Base-by-base conservation (phyloP, 2,888 invertebrate species). In the Tubulanus polymorphus region DNA sequence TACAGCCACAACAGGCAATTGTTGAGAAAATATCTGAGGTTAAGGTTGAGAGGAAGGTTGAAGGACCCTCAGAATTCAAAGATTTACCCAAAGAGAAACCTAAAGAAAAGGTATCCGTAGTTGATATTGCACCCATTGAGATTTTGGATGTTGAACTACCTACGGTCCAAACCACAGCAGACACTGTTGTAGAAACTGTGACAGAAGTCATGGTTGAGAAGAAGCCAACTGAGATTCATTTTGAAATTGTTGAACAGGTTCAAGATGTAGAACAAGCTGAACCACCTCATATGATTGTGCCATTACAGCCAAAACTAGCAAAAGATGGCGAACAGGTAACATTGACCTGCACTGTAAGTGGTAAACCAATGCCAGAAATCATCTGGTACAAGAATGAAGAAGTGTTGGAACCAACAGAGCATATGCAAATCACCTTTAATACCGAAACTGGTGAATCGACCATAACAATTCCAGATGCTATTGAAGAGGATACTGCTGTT, bases 401-500 rank as follows among this genome's bases (percentile, higher is more conserved):
- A 23, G 66, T 67, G 49, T 64, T 73, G 10, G 56, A 55, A 25
- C 64, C 72, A 27, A 70, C 69, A 27, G 61, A 69, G 37, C 70
- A 76, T 63, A 63, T 72, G 60, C 56, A 65, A 51, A 59, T 66
- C 23, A 58, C 56, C 20, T 74, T 67, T 65, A 72, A 73, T 47
- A 59, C 61, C n/a, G 65, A 68, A 20, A 72, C 71, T 20, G 78
- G 78, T n/a, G 63, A 69, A 20, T 73, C 74, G 37, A 93, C 94
- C 3, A 83, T 99, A 50, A 95, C 96, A 80, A 86, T 99, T 50
- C 83, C 96, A n/a, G 93, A 95, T 69, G 93, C 96, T 8, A 96
- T 96, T 79, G 93, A 97, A 18, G 90, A 90, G 69, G 99, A 99
- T 81, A 93, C 93, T 2, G 97, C 96, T 20, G 91, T 94, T 1